Base-by-base conservation (phyloP, 2,888 invertebrate genomes). In the Aphidius colemani region DNA sequence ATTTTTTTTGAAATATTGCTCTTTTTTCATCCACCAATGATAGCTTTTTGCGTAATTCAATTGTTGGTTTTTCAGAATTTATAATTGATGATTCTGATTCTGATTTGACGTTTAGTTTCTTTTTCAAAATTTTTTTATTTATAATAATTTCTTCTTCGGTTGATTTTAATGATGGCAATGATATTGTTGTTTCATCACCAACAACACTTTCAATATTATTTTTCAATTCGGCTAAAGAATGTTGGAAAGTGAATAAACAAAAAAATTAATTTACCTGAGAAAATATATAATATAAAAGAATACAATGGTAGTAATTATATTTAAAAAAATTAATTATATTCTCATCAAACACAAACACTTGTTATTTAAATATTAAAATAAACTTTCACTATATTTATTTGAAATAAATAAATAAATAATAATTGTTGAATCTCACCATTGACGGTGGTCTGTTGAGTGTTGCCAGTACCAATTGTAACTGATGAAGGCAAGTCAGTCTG, bases 121-220 rank as follows among this genome's bases (percentile, higher is more conserved):
- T 59, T 63, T 68, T 71, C 39, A 63, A 66, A 44, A 63, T 46
- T 2, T 60, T 7, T 7, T 13, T 69, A 53, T 18, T 11, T 11
- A 13, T 48, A 53, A n/a, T 40, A 39, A 45, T 13, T 2, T 13
- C 64, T 53, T 11, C 63, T 7, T 76, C 77, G 44, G 74, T 67
- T 86, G 86, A 87, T 53, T 85, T 85, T 53, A 86, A n/a, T 53
- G 39, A 49, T n/a, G 49, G 13, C 6, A 5, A 49, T 49, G 49
- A n/a, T 7, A 4, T 2, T 49, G 49, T n/a, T 49, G n/a, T 49
- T 11, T n/a, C 43, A 43, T 18, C 41, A n/a, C n/a, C n/a, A n/a
- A n/a, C n/a, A 11, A 55, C n/a, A 50, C 50, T 13, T 13, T 50
- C 6, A 50, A 30, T 30, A 30, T 30, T 30, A 5, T 30, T 30